These are phyloP conservation scores for Onchidella celtica DNA, from an alignment of 2,888 invertebrate species.

Conservation along the genomic window DNA sequence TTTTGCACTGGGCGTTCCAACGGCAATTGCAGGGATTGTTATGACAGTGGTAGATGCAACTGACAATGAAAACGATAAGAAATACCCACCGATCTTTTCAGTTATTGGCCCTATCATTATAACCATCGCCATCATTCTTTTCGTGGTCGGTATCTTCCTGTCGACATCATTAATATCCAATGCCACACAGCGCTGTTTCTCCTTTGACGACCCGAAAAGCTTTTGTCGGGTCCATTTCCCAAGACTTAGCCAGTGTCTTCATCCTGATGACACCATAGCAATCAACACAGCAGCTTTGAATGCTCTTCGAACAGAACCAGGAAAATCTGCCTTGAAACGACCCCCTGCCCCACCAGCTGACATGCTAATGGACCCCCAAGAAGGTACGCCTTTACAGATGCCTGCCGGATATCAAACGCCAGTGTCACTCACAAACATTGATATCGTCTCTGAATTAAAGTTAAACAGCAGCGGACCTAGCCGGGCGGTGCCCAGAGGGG, in stretches of 20 bases:
- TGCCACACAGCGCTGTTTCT: constrained; percentile 19
- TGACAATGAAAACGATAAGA: constrained; percentile 10
- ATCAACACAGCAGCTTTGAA: constrained; percentile 36
- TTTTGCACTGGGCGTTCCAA: constrained; percentile 42
- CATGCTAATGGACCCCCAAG: neutral
- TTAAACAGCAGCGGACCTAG: neutral
- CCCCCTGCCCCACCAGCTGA: constrained; percentile 10
- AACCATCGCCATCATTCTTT: constrained; percentile 33
- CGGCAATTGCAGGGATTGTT: constrained; percentile 42
- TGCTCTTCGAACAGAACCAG: constrained; percentile 38
- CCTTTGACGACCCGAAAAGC: constrained; percentile 31
- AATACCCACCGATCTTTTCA: constrained; percentile 32
- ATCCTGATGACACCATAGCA: constrained; percentile 20
- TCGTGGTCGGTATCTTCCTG: constrained; percentile 23
- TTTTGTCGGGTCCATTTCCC: constrained; percentile 40
- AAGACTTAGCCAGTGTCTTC: constrained; percentile 23
- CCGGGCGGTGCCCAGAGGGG: neutral
- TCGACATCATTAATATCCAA: neutral
- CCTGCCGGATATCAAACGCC: neutral
- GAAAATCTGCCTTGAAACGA: constrained; percentile 35
- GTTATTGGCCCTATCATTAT: constrained; percentile 36
- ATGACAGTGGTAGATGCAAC: constrained; percentile 41
- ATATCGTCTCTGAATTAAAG: neutral
- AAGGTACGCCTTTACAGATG: neutral
- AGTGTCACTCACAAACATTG: neutral